Evolutionary conservation across 2,797 vertebrate genomes (phyloP), one percentile per base, ranked within the genome.

Genomic region (Melanotaenia parkinsoni): DNA sequence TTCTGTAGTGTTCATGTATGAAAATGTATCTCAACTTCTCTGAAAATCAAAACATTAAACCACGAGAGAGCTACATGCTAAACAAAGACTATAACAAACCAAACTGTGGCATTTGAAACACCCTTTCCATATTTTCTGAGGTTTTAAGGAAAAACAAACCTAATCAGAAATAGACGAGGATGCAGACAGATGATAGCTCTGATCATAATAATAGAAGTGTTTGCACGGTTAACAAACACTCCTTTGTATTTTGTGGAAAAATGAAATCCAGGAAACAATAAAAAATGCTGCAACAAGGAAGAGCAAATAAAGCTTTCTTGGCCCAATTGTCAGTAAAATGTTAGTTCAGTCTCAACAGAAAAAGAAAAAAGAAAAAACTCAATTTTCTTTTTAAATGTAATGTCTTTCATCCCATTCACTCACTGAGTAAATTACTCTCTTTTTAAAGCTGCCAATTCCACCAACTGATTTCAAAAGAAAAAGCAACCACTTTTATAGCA

Each of bases 401-500:
- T 11, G 22, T 60, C 14, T 28, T 61, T 67, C 28, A 75, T 60
- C 45, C 59, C 3, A 9, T 63, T 53, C 14, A 67, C 47, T 77
- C 50, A 16, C 70, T 59, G 43, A 76, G 45, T 33, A 72, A 74
- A 85, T 77, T 12, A 65, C 56, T 58, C 50, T 5, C 30, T 5
- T 58, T 72, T 69, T 67, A 62, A 72, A 72, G n/a, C 0, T 67
- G 50, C 69, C 47, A 76, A 65, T 74, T 63, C 45, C 26, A 71
- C 5, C 54, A 50, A 56, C 32, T 72, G 53, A 59, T 86, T 78
- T 62, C 67, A 51, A 37, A 64, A 16, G 22, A 60, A 74, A 76
- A 77, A 10, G 32, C 57, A 81, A 58, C 45, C 50, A 4, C 56
- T 81, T 79, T 77, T 71, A 72, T 13, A 63, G 66, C 54, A 71